Base-by-base conservation (phyloP, 2,888 invertebrate genomes). In the Drosophila infuscata region DNA sequence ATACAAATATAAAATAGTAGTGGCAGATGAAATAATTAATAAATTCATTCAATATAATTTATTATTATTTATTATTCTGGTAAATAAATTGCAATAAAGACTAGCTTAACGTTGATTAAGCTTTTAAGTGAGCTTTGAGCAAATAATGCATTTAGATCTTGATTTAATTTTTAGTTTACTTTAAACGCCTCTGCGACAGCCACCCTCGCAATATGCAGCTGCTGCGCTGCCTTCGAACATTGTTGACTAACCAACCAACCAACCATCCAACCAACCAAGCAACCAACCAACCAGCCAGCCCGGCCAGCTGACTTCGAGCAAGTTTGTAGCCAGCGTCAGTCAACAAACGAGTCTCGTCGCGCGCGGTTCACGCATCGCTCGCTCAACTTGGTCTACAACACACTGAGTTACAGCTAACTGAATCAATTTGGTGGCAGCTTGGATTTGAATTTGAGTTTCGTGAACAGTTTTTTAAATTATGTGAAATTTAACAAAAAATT, bases 261-360 rank as follows among this genome's bases (percentile, higher is more conserved):
- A 38, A 17, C 33, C 33, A 33, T 8, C 0, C 32, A 15, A 38
- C 17, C 17, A 38, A 17, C 17, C 17, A 43, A 12, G 20, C 12
- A 46, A 46, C 11, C 2, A 46, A 11, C 11, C 41, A 20, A 58
- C 2, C 53, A 36, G 17, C 32, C 70, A 29, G 54, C 54, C 54
- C 53, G 53, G 53, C 53, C 53, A 68, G 76, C 76, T 66, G 73
- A 69, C 62, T 56, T 78, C 76, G 72, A 79, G 49, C 78, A 78
- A 54, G 78, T 79, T n/a, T 30, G 58, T 57, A 30, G 58, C 70
- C 52, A 52, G 49, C 29, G 49, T 63, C 79, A 83, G 79, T 82
- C 75, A 72, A 74, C 66, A 83, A 86, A 75, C 83, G 70, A 79
- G 87, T 81, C 73, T 81, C 84, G 66, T 58, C 75, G 87, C 82